Evolutionary conservation across 1,140 invertebrate species (phyloP).

Genomic region (Drosophila azteca): DNA sequence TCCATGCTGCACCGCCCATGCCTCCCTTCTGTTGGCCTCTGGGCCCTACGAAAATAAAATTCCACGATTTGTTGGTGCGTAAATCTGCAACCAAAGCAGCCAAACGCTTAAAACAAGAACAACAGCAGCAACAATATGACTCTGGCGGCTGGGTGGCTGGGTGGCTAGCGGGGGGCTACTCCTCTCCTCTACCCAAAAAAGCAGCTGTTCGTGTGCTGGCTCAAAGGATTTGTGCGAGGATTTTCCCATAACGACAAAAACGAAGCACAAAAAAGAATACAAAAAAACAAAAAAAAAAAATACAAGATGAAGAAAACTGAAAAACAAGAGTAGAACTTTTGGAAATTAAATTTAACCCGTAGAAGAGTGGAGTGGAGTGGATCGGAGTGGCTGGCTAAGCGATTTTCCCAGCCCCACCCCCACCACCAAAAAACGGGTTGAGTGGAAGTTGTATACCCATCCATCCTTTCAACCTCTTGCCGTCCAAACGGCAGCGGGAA

Average conservation of each 20-base stretch:
- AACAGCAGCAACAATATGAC: constrained; percentile 36
- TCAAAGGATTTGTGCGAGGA: constrained; percentile 79
- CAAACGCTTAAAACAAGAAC: constrained; percentile 64
- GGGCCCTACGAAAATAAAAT: constrained; percentile 52
- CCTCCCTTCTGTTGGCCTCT: neutral
- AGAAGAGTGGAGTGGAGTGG: constrained; percentile 8
- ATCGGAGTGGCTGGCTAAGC: constrained; percentile 60
- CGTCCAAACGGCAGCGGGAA: neutral
- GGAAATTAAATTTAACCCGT: constrained; percentile 77
- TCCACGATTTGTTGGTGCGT: constrained; percentile 78
- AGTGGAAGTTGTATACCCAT: constrained; percentile 26
- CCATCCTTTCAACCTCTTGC: neutral
- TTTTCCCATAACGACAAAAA: constrained; percentile 79
- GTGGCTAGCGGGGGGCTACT: neutral
- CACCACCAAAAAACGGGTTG: constrained; percentile 31
- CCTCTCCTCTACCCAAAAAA: constrained; percentile 35
- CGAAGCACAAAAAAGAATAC: constrained; percentile 25
- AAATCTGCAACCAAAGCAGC: constrained; percentile 77
- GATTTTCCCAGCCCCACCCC: constrained; percentile 27
- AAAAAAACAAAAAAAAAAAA: constrained; percentile 51
- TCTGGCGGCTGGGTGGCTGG: neutral
- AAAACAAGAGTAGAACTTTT: constrained; percentile 61
- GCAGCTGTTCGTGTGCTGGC: constrained; percentile 77
- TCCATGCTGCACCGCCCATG: neutral
- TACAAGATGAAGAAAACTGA: constrained; percentile 48